These are phyloP conservation scores for Hipparchia semele DNA, from an alignment of 2,888 invertebrate genomes.

Conservation along the genomic window DNA sequence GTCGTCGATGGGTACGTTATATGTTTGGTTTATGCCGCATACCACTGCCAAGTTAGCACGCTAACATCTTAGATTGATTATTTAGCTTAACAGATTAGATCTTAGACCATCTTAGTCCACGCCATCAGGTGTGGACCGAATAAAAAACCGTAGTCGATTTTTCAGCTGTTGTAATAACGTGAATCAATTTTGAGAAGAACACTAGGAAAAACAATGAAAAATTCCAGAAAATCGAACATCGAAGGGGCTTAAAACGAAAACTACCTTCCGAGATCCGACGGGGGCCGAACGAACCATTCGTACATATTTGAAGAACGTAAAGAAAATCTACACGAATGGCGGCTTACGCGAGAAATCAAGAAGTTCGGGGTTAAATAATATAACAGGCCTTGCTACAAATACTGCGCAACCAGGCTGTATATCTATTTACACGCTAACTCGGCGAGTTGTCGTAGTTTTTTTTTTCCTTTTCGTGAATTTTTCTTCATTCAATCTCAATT, in stretches of 20 bases:
- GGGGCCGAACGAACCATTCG: slow-evolving; percentile 46
- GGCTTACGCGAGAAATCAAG: slow-evolving; percentile 46
- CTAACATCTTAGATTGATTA: too few species aligned
- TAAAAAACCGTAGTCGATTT: too few species aligned
- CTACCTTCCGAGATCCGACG: slow-evolving; percentile 41
- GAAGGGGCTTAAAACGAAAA: slow-evolving; percentile 40
- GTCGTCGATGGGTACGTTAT: too few species aligned
- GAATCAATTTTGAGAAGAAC: neutral
- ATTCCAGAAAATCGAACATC: slow-evolving; percentile 38
- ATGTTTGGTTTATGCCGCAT: too few species aligned
- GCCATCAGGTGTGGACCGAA: too few species aligned
- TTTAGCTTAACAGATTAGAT: too few species aligned
- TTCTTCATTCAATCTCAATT: slow-evolving; percentile 4
- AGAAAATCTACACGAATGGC: slow-evolving; percentile 46
- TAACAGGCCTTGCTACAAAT: slow-evolving; percentile 33
- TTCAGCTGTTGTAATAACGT: too few species aligned
- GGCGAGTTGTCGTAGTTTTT: neutral
- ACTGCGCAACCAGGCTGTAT: slow-evolving; percentile 3
- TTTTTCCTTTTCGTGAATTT: neutral
- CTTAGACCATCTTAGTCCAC: too few species aligned
- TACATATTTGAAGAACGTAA: slow-evolving; percentile 55
- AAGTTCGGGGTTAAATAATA: slow-evolving; percentile 9
- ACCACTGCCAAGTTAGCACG: too few species aligned
- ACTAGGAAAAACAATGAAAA: neutral
- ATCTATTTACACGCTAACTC: neutral